Percentiles rank a stretch among this genome's conserved stretches.
phyloP scores from a whole-genome alignment of 2,797 vertebrate genomes.

The Ficedula albicollis region DNA sequence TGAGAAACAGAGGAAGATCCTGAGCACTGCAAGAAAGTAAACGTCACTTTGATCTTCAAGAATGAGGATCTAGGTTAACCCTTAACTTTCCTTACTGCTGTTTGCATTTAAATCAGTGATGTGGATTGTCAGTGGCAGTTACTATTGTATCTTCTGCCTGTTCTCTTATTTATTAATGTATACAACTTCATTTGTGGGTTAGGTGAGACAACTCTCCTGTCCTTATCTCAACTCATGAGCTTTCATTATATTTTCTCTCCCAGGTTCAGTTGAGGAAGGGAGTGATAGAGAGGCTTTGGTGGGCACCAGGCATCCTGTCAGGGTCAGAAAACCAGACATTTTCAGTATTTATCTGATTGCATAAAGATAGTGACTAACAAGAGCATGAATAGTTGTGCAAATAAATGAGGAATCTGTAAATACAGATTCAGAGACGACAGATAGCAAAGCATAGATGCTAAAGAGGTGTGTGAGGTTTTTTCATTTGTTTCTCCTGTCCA shows the following conservation, averaged over 20 bases:
- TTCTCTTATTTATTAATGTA: background rate
- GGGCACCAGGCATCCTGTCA: background rate
- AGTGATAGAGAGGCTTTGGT: background rate
- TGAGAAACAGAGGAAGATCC: background rate
- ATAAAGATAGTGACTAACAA: background rate
- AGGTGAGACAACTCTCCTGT: background rate
- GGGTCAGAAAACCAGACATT: background rate
- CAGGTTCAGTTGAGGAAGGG: background rate
- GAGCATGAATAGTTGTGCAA: background rate
- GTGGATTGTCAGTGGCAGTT: background rate
- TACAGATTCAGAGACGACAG: background rate
- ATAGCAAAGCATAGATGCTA: background rate
- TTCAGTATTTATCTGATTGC: background rate
- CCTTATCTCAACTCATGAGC: background rate
- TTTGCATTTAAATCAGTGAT: background rate
- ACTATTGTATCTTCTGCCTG: background rate
- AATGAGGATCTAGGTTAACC: background rate
- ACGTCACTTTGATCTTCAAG: background rate
- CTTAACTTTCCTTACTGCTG: background rate
- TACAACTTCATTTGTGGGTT: background rate
- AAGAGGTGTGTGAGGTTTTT: too few species aligned
- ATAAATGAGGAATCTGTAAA: background rate
- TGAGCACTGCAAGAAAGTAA: background rate
- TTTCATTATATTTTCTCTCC: background rate
- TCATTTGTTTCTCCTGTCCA: accelerated